Evolutionary conservation across 2,797 vertebrate species (phyloP).

Genomic region (Paramormyrops hopkinsi): DNA sequence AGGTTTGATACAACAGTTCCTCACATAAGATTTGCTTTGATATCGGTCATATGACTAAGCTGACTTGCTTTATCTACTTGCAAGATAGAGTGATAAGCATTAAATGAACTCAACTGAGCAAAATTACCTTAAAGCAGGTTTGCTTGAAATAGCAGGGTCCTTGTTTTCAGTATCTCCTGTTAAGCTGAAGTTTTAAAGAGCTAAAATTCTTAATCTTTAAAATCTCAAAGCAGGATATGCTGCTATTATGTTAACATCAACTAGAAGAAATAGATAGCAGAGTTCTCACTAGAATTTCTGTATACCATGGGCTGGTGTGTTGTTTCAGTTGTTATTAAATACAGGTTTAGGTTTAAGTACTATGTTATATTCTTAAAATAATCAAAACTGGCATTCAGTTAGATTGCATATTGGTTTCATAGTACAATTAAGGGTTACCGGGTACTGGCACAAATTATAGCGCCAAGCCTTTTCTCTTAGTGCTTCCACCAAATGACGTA

Average conservation of each 20-base stretch:
- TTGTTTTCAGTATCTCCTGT: background rate
- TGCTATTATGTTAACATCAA: background rate
- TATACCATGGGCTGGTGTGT: background rate
- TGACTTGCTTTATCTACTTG: background rate
- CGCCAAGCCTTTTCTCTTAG: background rate
- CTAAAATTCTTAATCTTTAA: background rate
- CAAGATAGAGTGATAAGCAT: background rate
- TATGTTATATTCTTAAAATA: background rate
- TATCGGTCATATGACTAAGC: background rate
- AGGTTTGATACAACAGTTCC: conserved; percentile 32
- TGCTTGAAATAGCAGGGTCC: background rate
- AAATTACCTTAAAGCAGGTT: background rate
- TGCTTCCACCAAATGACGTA: background rate
- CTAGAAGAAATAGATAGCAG: background rate
- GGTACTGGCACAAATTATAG: background rate
- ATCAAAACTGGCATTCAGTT: background rate
- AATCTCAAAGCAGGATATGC: background rate
- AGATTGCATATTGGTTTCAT: background rate
- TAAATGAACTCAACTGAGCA: background rate
- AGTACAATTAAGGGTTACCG: background rate
- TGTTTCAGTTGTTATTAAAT: background rate
- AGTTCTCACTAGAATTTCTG: background rate
- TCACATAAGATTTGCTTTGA: conserved; percentile 36
- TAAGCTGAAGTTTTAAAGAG: background rate
- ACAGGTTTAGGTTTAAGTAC: background rate